Evolutionary conservation across 2,113 vertebrate genomes (phyloP).

Genomic region (Trematomus loennbergii): DNA sequence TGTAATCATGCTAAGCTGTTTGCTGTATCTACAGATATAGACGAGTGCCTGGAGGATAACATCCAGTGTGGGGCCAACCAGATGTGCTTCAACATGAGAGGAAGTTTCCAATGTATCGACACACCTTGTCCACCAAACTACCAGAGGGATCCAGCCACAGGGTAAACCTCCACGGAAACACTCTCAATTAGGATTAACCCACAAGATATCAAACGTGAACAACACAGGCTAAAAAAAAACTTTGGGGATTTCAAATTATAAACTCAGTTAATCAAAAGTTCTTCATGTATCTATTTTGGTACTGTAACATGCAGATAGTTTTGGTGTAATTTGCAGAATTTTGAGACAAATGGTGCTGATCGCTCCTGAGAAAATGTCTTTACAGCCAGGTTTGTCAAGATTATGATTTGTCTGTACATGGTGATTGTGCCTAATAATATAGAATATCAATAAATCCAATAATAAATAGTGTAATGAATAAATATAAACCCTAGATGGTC

Average conservation of each 20-base stretch:
- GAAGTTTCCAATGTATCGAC: constrained; percentile 95
- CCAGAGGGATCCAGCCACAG: constrained; percentile 89
- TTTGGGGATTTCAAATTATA: neutral
- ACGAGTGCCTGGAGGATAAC: constrained; percentile 93
- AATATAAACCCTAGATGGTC: no score
- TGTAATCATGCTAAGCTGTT: neutral
- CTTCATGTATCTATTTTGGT: neutral
- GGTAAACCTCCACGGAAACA: constrained; percentile 78
- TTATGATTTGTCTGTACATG: no score
- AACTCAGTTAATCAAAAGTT: neutral
- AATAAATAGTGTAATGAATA: no score
- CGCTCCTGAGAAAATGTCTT: no score
- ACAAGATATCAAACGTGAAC: neutral
- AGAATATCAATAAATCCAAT: no score
- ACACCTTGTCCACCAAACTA: constrained; percentile 95
- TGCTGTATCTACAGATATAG: constrained; percentile 85
- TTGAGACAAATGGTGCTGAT: neutral
- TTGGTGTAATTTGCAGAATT: neutral
- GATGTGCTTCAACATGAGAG: constrained; percentile 98
- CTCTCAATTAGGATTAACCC: neutral
- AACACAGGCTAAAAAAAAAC: neutral
- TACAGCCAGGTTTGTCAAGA: no score
- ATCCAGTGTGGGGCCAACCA: constrained; percentile 91
- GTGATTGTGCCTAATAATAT: no score
- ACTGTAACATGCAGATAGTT: neutral